These are phyloP conservation scores for Mactra quadrangularis DNA, from an alignment of 1,140 invertebrate genomes.

Conservation along the genomic window DNA sequence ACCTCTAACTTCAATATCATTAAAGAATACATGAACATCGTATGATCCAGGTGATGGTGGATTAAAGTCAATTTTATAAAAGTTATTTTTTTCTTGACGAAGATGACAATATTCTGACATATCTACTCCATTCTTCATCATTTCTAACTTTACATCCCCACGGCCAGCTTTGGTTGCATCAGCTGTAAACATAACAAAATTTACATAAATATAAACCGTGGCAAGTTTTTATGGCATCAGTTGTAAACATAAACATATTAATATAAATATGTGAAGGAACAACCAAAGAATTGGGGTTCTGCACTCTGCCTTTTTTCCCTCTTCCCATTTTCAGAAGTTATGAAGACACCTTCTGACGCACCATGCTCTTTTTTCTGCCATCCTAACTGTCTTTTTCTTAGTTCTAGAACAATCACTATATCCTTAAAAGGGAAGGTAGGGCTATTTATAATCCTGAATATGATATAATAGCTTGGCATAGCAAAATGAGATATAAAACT, in stretches of 20 bases:
- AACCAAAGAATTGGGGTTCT: too few species aligned
- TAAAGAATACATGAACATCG: conserved; percentile 96
- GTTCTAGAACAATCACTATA: too few species aligned
- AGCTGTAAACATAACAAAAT: conserved; percentile 64
- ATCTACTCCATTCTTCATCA: conserved; percentile 89
- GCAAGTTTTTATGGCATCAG: too few species aligned
- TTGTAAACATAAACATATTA: neutral
- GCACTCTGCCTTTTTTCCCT: too few species aligned
- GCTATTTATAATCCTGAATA: too few species aligned
- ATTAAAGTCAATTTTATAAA: conserved; percentile 94
- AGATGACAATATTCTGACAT: conserved; percentile 92
- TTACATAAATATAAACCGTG: neutral
- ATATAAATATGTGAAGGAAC: neutral
- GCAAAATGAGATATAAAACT: too few species aligned
- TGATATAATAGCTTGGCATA: too few species aligned
- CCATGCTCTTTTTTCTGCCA: too few species aligned
- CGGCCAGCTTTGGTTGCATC: conserved; percentile 78
- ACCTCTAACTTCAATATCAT: conserved; percentile 97
- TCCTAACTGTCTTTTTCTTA: too few species aligned
- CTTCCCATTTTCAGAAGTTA: too few species aligned
- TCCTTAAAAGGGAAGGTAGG: too few species aligned
- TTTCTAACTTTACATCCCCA: conserved; percentile 87
- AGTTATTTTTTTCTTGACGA: conserved; percentile 89
- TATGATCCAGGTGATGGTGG: conserved; percentile 96
- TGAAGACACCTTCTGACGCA: too few species aligned